Evolutionary conservation across 2,113 vertebrate genomes (phyloP).

Genomic region (Nothobranchius furzeri): DNA sequence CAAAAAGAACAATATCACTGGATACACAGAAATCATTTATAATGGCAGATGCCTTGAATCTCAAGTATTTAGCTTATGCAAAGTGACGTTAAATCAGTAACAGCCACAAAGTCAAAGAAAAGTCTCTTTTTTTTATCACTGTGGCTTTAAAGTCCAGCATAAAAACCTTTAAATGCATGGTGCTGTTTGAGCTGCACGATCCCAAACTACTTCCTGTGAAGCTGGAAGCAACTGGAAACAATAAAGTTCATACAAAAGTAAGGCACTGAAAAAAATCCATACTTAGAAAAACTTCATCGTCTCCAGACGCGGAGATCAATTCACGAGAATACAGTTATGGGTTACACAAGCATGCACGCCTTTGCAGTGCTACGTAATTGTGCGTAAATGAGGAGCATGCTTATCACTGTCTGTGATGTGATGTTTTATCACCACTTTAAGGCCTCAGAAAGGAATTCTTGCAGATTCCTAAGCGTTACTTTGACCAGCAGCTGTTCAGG

Average conservation of each 20-base stretch:
- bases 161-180: constrained; percentile 27
- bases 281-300: constrained; percentile 25
- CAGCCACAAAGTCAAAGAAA: constrained; percentile 24
- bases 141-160: constrained; percentile 39
- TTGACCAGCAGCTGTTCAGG: constrained; percentile 25
- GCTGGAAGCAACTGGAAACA: constrained; percentile 30
- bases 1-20: constrained; percentile 45
- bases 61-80: constrained; percentile 61
- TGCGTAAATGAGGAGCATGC: constrained; percentile 56
- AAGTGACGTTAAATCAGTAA: constrained; percentile 51
- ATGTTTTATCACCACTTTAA: constrained; percentile 17
- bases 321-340: constrained; percentile 45
- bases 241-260: constrained; percentile 37
- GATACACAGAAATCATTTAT: constrained; percentile 45
- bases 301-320: constrained; percentile 35
- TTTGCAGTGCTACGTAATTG: constrained; percentile 61
- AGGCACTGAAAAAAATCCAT: constrained; percentile 39
- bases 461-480: neutral
- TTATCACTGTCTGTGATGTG: constrained; percentile 34
- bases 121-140: constrained; percentile 11
- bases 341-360: constrained; percentile 52
- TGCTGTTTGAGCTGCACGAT: constrained; percentile 52
- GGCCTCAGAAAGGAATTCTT: constrained; percentile 23
- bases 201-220: constrained; percentile 26
- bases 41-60: constrained; percentile 34